Percentiles rank a stretch among this genome's conserved stretches.
These are phyloP conservation scores for Pavo muticus DNA, from an alignment of 2,113 vertebrate genomes.

Conservation along the genomic window DNA sequence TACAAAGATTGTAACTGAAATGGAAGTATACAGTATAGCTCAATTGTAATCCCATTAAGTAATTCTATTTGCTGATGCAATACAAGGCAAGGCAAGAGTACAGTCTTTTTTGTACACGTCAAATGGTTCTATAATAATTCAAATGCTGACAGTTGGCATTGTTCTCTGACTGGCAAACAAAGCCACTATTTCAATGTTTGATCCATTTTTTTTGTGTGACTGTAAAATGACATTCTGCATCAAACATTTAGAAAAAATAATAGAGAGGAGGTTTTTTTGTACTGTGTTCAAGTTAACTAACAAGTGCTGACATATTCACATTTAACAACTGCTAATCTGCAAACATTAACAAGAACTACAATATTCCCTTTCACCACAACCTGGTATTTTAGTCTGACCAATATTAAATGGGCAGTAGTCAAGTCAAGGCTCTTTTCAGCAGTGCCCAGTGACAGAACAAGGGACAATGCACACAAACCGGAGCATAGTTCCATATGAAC, in stretches of 20 bases:
- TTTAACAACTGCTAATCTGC: neutral
- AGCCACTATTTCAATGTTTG: slow-evolving; percentile 74
- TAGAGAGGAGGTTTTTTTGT: neutral
- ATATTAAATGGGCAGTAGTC: too few relatives aligned
- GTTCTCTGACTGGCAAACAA: slow-evolving; percentile 78
- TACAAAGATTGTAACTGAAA: slow-evolving; percentile 48
- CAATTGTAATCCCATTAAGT: slow-evolving; percentile 56
- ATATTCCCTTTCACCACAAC: neutral
- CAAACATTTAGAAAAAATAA: slow-evolving; percentile 67
- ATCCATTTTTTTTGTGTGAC: slow-evolving; percentile 70
- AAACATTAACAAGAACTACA: neutral
- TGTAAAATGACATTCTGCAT: slow-evolving; percentile 66
- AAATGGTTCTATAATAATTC: slow-evolving; percentile 76
- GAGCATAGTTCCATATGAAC: too few relatives aligned
- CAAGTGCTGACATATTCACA: neutral
- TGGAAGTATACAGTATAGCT: slow-evolving; percentile 26
- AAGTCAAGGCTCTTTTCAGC: too few relatives aligned
- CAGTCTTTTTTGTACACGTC: slow-evolving; percentile 71
- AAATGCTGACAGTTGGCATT: slow-evolving; percentile 73
- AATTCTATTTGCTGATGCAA: slow-evolving; percentile 72
- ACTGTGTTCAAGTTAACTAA: neutral
- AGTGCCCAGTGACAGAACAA: too few relatives aligned
- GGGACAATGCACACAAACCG: too few relatives aligned
- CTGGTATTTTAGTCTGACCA: neutral
- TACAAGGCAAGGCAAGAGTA: slow-evolving; percentile 71